These are phyloP conservation scores for Bathynomus jamesi DNA, from an alignment of 1,140 invertebrate genomes.

Conservation along the genomic window DNA sequence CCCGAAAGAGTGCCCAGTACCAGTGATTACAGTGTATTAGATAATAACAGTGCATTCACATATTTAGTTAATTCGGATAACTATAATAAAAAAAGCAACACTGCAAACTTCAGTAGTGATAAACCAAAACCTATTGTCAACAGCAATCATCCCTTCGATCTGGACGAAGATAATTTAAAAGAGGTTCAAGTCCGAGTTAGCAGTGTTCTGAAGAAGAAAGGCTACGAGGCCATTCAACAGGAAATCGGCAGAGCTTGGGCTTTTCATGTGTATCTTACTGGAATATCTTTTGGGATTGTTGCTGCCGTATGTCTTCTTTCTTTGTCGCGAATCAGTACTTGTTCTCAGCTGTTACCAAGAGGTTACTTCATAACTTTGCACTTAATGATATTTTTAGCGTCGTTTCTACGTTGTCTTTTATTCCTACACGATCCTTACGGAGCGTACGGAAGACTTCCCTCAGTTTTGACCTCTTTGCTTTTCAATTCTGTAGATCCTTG, in stretches of 20 bases:
- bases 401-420: slow-evolving; percentile 6
- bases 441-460: slow-evolving; percentile 3
- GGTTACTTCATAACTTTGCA: slow-evolving; percentile 10
- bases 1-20: not conserved
- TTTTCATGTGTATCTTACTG: slow-evolving; percentile 10
- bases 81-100: not conserved
- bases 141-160: not conserved
- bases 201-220: not conserved
- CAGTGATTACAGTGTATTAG: not conserved
- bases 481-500: slow-evolving; percentile 6
- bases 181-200: not conserved
- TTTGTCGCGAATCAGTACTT: slow-evolving; percentile 8
- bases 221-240: not conserved
- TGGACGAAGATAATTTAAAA: not conserved
- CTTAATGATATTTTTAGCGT: slow-evolving; percentile 1
- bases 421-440: slow-evolving; percentile 13
- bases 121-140: not conserved
- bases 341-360: slow-evolving; percentile 6
- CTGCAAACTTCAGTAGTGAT: not conserved
- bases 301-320: not conserved
- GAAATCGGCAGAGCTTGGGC: not conserved
- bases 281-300: not conserved
- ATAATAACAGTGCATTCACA: not conserved
- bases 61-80: slow-evolving; percentile 2
- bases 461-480: slow-evolving; percentile 2